Conservation (phyloP, 2,888 invertebrate genomes). For the Periphyllus acericola region DNA sequence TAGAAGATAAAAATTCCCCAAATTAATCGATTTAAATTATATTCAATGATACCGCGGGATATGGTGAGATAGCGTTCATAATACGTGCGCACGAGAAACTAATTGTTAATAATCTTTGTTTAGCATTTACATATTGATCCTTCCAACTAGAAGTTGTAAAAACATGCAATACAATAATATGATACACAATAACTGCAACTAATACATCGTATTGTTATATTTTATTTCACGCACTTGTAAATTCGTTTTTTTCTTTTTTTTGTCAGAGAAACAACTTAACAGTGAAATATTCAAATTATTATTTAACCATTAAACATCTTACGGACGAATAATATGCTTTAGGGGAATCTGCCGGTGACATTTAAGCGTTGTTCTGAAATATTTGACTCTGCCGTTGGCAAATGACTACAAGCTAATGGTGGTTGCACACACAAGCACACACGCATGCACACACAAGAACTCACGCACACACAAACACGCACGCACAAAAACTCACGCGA, state of each 20-base stretch:
- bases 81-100: too few relatives aligned
- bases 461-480: neutral
- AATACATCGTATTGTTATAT: neutral
- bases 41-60: too few relatives aligned
- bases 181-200: too few relatives aligned
- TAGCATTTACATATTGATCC: neutral
- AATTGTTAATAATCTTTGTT: neutral
- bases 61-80: too few relatives aligned
- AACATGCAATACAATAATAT: too few relatives aligned
- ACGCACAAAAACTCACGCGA: too few relatives aligned
- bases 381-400: slow-evolving; percentile 8
- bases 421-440: neutral
- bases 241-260: neutral
- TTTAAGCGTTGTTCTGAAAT: slow-evolving; percentile 21
- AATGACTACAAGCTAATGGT: slow-evolving; percentile 15
- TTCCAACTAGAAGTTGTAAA: neutral
- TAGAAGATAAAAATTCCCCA: too few relatives aligned
- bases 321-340: neutral
- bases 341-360: neutral
- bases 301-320: neutral
- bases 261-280: neutral
- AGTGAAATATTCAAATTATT: slow-evolving; percentile 1
- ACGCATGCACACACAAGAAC: neutral
- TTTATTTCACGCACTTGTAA: neutral
- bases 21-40: too few relatives aligned